A percentile compares a stretch with the other conserved stretches of the same genome.
phyloP scores from a whole-genome alignment of 1,140 invertebrate genomes.

The Megalonaias nervosa region DNA sequence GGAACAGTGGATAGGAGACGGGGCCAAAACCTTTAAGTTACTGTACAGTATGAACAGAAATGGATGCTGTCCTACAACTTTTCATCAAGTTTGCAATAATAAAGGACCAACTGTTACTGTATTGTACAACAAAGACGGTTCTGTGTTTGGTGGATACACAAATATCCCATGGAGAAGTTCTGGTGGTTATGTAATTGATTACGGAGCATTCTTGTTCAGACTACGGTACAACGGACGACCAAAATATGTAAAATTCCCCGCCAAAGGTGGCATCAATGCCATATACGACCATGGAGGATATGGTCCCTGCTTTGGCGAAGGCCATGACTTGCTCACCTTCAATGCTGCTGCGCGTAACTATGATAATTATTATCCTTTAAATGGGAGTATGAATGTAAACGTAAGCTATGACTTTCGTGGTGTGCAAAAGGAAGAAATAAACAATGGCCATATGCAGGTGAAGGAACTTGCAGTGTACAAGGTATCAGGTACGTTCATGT shows the following conservation, averaged over 20 bases:
- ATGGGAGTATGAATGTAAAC: not conserved
- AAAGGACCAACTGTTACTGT: conserved; percentile 43
- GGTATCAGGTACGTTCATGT: too few species aligned
- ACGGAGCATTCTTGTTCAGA: conserved; percentile 35
- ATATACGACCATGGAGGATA: not conserved
- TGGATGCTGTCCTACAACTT: conserved; percentile 25
- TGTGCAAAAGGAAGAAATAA: too few species aligned
- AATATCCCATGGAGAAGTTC: conserved; percentile 15
- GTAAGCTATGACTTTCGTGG: too few species aligned
- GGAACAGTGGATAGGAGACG: not conserved
- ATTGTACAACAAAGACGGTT: conserved; percentile 34
- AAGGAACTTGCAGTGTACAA: too few species aligned
- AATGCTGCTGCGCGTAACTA: not conserved
- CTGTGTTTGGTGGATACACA: conserved; percentile 45
- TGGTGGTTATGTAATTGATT: not conserved
- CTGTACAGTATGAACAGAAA: conserved; percentile 38
- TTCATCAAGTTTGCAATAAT: conserved; percentile 44
- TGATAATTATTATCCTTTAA: conserved; percentile 3
- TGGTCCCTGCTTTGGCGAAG: conserved; percentile 25
- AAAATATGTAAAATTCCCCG: conserved; percentile 6
- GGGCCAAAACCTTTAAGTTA: conserved; percentile 17
- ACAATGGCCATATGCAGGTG: too few species aligned
- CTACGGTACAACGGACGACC: conserved; percentile 4
- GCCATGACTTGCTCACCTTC: conserved; percentile 24
- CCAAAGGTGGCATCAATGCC: conserved; percentile 1